Base-by-base conservation (phyloP, 2,888 invertebrate genomes). In the Muscina levida region DNA sequence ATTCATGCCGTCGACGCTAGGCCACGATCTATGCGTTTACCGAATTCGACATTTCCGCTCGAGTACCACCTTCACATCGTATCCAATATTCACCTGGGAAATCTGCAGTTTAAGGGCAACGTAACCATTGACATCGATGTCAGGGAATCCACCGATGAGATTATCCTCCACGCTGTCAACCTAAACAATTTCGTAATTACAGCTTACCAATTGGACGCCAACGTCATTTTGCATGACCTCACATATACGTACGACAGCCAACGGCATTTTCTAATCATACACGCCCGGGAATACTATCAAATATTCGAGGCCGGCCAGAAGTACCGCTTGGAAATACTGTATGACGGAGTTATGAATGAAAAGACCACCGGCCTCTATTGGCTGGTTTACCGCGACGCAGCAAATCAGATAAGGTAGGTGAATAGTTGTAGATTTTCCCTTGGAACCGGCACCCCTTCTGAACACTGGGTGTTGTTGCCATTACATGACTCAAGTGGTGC, bases 281-380 rank as follows among this genome's bases (percentile, higher is more conserved):
- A 86, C 81, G 86, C 87, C 2, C 26, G 72, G 0, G 83, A 85
- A 53, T 85, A 87, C 70, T 87, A 88, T 73, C 86, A 86, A 72
- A 85, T 86, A 42, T 89, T 89, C 59, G 85, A 87, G 79, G 84
- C 84, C 1, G 86, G 86, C 1, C 85, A 87, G 66, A 84, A 71
- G 3, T 90, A 87, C 82, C 88, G 87, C 1, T 72, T 90, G 13
- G 85, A 91, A 74, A 93, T 95, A 78, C 87, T 90, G 0, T 96
- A 93, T 84, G 87, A 86, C 0, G 94, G 93, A 0, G 87, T 88
- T 2, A 92, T 94, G 73, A 92, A 92, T 42, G 91, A 91, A 17
- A 92, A 93, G 48, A 91, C 94, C 87, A 92, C 92, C 73, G 95
- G 95, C 19, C 92, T 95, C 26, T 94, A 94, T 83, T 90, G 93